A percentile compares a stretch with the other conserved stretches of the same genome.
Evolutionary conservation across 2,888 invertebrate genomes (phyloP).

Genomic region (Agapostemon virescens): DNA sequence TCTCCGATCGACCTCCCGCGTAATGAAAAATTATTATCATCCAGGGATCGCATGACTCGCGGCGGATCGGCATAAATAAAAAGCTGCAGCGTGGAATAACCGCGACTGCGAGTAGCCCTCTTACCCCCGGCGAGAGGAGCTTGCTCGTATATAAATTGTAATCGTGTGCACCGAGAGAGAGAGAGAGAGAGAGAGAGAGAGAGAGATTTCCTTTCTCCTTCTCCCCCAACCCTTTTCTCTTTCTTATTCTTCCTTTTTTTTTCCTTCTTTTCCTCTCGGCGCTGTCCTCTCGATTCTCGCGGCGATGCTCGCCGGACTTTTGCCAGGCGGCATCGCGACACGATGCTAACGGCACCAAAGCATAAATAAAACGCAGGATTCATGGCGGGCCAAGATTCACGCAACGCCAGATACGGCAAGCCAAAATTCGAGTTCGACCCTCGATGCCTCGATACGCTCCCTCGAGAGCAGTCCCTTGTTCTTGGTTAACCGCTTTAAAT

Average conservation of each 20-base stretch:
- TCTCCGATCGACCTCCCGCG: slow-evolving; percentile 39
- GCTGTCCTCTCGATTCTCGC: slow-evolving; percentile 4
- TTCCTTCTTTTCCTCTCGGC: neutral
- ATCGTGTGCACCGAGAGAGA: slow-evolving; percentile 38
- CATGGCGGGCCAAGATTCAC: slow-evolving; percentile 56
- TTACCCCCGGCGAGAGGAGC: neutral
- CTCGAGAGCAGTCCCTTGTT: slow-evolving; percentile 11
- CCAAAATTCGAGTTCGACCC: slow-evolving; percentile 49
- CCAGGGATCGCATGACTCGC: slow-evolving; percentile 35
- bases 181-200: no score
- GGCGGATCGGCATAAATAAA: slow-evolving; percentile 50
- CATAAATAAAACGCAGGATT: slow-evolving; percentile 60
- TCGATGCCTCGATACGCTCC: slow-evolving; percentile 41
- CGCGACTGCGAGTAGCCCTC: slow-evolving; percentile 29
- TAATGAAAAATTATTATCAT: slow-evolving; percentile 67
- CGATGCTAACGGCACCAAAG: slow-evolving; percentile 25
- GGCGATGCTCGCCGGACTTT: slow-evolving; percentile 16
- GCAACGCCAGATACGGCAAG: slow-evolving; percentile 32
- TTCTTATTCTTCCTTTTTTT: slow-evolving; percentile 1
- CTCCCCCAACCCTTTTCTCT: neutral
- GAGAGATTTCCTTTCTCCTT: neutral
- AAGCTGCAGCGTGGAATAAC: slow-evolving; percentile 45
- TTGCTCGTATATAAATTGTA: slow-evolving; percentile 59
- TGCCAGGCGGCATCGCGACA: slow-evolving; percentile 35
- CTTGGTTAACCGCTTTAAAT: neutral